Evolutionary conservation across 2,888 invertebrate species (phyloP).

Genomic region (Ctena decussata): DNA sequence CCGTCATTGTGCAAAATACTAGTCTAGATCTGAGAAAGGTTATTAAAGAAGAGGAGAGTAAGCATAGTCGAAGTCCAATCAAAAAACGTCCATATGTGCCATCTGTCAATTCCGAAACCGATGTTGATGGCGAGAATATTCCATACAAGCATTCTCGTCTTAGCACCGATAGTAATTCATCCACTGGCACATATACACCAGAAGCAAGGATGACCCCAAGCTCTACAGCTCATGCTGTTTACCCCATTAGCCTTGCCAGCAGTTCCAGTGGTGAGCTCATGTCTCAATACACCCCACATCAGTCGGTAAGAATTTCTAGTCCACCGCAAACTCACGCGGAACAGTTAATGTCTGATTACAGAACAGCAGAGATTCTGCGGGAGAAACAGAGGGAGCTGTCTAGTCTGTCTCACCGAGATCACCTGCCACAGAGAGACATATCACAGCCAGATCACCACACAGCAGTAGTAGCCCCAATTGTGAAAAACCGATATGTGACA

Average conservation of each 20-base stretch:
- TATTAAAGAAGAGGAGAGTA: conserved; percentile 70
- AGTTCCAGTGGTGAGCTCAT: conserved; percentile 20
- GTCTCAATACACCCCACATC: background rate
- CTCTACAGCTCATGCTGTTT: background rate
- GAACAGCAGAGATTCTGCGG: conserved; percentile 44
- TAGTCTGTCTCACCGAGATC: conserved; percentile 7
- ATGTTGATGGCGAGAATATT: conserved; percentile 49
- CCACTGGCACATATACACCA: conserved; percentile 46
- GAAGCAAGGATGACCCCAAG: conserved; percentile 34
- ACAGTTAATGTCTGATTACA: conserved; percentile 55
- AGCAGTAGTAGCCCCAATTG: conserved; percentile 68
- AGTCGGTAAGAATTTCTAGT: background rate
- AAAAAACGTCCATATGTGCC: conserved; percentile 85
- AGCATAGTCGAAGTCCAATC: conserved; percentile 84
- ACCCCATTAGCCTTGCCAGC: conserved; percentile 32
- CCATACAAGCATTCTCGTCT: conserved; percentile 67
- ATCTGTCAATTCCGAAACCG: conserved; percentile 50
- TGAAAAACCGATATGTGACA: conserved; percentile 59
- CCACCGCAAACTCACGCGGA: background rate
- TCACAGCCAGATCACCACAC: conserved; percentile 64
- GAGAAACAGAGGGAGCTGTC: conserved; percentile 1
- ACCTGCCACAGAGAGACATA: conserved; percentile 10
- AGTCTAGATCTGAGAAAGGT: conserved; percentile 81
- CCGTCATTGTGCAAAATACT: conserved; percentile 81
- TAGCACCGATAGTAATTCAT: conserved; percentile 63